Evolutionary conservation across 1,140 invertebrate species (phyloP).

Genomic region (Penaeus japonicus): DNA sequence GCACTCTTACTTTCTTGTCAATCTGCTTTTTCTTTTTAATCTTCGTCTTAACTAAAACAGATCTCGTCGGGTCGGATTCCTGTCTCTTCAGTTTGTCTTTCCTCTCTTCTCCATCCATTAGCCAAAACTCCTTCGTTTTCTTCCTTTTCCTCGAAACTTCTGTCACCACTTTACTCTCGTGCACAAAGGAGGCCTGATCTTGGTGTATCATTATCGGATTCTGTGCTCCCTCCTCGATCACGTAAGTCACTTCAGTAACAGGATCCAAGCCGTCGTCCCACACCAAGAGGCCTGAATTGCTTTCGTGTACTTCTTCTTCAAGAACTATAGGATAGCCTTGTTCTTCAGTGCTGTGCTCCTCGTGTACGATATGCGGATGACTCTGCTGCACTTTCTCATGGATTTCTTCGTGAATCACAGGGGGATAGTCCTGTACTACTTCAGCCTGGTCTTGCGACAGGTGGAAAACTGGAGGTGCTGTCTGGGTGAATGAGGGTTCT

Average conservation of each 20-base stretch:
- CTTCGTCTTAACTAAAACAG: not conserved
- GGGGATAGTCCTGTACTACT: no score
- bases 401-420: no score
- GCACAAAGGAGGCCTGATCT: not conserved
- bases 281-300: constrained; percentile 21
- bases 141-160: not conserved
- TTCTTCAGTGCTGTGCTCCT: not conserved
- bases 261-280: constrained; percentile 19
- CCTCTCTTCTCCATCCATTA: not conserved
- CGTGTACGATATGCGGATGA: no score
- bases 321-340: not conserved
- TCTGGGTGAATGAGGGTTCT: not conserved
- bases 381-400: no score
- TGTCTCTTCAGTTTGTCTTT: not conserved
- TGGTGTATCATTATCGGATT: not conserved
- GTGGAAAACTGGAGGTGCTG: not conserved
- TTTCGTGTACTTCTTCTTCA: not conserved
- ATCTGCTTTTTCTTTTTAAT: constrained; percentile 1
- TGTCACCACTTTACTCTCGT: not conserved
- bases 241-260: constrained; percentile 17
- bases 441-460: no score
- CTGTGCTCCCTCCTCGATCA: constrained; percentile 28
- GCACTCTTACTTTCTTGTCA: not conserved
- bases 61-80: not conserved
- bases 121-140: not conserved